Base-by-base conservation (phyloP, 1,140 invertebrate genomes). In the Geopemphigus sp. region DNA sequence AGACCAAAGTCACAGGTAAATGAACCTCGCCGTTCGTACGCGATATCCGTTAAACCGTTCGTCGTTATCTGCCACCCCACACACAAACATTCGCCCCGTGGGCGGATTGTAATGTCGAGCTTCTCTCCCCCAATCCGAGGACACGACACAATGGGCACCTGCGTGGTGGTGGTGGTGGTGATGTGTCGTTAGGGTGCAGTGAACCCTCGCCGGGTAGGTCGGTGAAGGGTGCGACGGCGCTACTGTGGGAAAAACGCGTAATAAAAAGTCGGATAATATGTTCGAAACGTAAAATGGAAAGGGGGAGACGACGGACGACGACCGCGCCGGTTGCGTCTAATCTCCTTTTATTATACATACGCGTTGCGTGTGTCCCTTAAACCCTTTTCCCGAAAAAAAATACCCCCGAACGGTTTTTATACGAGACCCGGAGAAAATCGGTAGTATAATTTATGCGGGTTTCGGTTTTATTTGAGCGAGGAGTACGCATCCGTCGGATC, bases 181-280 rank as follows among this genome's bases (percentile, higher is more conserved):
- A n/a, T n/a, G n/a, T n/a, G n/a, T n/a, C 12, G 14, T 57, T 57
- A 19, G 73, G 73, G 73, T 76, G 73, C 73, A 76, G 73, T 76
- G 73, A 76, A 76, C 73, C 73, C 56, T 73, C 26, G 70, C 10
- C 12, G 26, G 50, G 47, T 29, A n/a, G 32, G 29, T 19, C 45
- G 63, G 64, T 10, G 19, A 24, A 59, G 73, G 73, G 54, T 61
- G 54, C 8, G 11, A 11, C 26, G 5, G 22, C 17, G 73, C n/a
- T 22, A 76, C 56, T 76, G 73, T 76, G 73, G 73, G 73, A 76
- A 76, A 76, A 76, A 76, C 10, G n/a, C n/a, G 56, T 76, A 76
- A 76, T 76, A 76, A 73, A 74, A 47, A 3, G 29, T 59, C 50
- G n/a, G 22, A 64, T 64, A 63, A 64, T n/a, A 17, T 63, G 14